These are phyloP conservation scores for Zootoca vivipara DNA, from an alignment of 2,113 vertebrate genomes.

Conservation along the genomic window DNA sequence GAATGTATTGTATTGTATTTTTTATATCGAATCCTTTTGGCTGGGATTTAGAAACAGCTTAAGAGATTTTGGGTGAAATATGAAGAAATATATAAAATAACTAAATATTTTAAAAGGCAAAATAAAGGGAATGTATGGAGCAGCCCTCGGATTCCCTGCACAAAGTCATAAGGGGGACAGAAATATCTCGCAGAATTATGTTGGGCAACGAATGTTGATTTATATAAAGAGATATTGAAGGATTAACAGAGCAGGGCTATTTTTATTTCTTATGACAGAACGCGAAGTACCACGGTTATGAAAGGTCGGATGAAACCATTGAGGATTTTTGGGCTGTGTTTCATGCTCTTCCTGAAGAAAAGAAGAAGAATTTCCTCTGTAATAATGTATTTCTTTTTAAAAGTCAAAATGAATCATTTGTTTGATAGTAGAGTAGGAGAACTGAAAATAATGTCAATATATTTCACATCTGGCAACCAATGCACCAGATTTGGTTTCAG, in stretches of 20 bases:
- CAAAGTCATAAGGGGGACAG: not conserved
- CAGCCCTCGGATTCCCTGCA: not conserved
- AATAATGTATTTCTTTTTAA: conserved; percentile 11
- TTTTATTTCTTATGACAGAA: conserved; percentile 64
- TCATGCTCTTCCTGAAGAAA: conserved; percentile 64
- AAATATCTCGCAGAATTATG: not conserved
- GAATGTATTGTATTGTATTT: too few relatives aligned
- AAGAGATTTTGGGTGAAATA: too few relatives aligned
- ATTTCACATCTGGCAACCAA: too few relatives aligned
- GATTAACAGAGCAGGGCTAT: conserved; percentile 35
- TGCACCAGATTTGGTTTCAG: too few relatives aligned
- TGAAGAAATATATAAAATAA: too few relatives aligned
- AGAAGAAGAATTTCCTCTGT: conserved; percentile 75
- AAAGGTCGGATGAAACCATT: conserved; percentile 57
- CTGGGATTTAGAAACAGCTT: too few relatives aligned
- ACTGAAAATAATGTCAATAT: too few relatives aligned
- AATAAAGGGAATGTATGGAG: not conserved
- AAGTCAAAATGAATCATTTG: conserved; percentile 22
- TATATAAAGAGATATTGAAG: not conserved
- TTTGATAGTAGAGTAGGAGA: not conserved
- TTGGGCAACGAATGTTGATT: not conserved
- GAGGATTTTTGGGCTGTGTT: conserved; percentile 75
- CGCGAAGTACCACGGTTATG: fast-evolving
- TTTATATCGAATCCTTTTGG: too few relatives aligned
- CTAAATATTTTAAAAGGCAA: too few relatives aligned